Conservation (phyloP, 2,113 vertebrate species). For the Cyrtonyx montezumae region DNA sequence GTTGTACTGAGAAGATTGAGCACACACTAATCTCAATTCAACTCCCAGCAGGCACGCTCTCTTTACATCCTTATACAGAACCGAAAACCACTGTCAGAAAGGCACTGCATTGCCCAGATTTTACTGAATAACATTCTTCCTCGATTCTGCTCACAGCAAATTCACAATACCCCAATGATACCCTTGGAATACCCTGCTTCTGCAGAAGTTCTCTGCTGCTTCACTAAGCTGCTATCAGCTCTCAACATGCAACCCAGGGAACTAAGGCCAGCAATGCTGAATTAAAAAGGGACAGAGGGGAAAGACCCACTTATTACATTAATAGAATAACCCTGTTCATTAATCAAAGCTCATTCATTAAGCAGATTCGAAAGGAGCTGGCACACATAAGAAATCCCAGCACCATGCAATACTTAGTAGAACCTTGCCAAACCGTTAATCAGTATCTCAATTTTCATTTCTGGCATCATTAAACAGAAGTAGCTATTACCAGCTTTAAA, state of each 20-base stretch:
- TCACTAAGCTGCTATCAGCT: not conserved
- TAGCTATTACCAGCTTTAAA: not conserved
- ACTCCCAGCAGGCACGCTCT: not conserved
- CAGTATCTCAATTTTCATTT: not conserved
- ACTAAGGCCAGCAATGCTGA: not conserved
- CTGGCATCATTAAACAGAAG: not conserved
- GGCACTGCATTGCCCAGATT: not conserved
- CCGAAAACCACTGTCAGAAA: not conserved
- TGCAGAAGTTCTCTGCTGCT: not conserved
- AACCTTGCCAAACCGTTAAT: not conserved
- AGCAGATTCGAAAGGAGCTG: not conserved
- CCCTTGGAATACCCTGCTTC: not conserved
- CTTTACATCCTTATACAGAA: not conserved
- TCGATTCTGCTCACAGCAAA: not conserved
- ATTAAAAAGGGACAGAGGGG: not conserved
- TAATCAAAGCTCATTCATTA: slow-evolving; percentile 9
- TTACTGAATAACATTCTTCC: not conserved
- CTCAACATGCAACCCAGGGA: not conserved
- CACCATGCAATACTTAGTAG: not conserved
- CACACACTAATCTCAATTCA: not conserved
- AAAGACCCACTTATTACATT: not conserved
- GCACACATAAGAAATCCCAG: not conserved
- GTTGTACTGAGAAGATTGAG: not conserved
- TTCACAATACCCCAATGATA: not conserved
- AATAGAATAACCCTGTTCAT: not conserved